Conservation (phyloP, 2,888 invertebrate species). For the Stenodera caucasica region DNA sequence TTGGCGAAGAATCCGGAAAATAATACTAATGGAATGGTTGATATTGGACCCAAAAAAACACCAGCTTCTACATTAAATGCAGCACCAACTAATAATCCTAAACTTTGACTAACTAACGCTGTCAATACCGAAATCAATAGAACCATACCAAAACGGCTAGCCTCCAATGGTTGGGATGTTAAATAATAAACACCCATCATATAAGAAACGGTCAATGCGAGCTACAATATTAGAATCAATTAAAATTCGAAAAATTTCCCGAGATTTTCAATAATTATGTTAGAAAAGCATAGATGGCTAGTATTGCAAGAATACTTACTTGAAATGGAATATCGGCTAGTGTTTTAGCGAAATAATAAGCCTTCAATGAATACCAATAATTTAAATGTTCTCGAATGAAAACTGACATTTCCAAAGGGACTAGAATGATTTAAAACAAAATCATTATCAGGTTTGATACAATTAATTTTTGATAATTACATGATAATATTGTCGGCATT, state of each 20-base stretch:
- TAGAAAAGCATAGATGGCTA: neutral
- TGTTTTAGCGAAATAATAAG: conserved; percentile 94
- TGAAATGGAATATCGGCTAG: conserved; percentile 97
- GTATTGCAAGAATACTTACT: conserved; percentile 61
- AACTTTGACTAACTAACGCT: conserved; percentile 93
- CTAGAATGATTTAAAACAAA: too few relatives aligned
- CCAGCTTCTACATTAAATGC: conserved; percentile 96
- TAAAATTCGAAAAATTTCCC: conserved; percentile 58
- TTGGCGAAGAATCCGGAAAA: conserved; percentile 98
- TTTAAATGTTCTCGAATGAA: conserved; percentile 94
- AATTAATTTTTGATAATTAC: too few relatives aligned
- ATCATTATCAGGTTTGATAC: too few relatives aligned
- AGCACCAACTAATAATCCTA: conserved; percentile 93
- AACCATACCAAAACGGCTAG: conserved; percentile 85
- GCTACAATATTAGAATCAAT: conserved; percentile 54
- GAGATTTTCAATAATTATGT: neutral
- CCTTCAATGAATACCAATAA: conserved; percentile 93
- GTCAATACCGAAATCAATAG: conserved; percentile 84
- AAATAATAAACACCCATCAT: conserved; percentile 91
- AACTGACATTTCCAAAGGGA: conserved; percentile 95
- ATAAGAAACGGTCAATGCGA: conserved; percentile 91
- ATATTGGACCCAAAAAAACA: conserved; percentile 94
- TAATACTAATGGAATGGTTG: conserved; percentile 93
- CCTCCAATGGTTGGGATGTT: conserved; percentile 89
- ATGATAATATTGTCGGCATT: conserved; percentile 97